Base-by-base conservation (phyloP, 1,140 invertebrate species). In the Lucilia cuprina region DNA sequence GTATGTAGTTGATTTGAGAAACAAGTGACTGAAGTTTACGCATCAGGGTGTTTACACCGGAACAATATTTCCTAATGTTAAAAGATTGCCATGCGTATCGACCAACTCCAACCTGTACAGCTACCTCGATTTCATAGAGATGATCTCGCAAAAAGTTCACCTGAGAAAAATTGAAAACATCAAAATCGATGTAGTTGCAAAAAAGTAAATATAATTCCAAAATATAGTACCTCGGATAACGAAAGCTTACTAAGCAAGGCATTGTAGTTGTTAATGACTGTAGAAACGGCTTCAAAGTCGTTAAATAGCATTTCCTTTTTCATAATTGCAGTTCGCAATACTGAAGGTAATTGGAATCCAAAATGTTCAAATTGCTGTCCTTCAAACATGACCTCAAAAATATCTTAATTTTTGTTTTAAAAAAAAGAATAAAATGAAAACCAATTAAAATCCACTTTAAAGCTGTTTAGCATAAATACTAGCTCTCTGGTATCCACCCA, bases 51-150 rank as follows among this genome's bases (percentile, higher is more conserved):
- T 88, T 88, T 74, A 94, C 95, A 30, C 92, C 92, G 0, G 91
- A 85, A 14, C 94, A 93, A 88, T 95, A 98, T 82, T 97, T 95
- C 50, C 92, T 92, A 74, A 98, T 97, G 14, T 95, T 94, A 4
- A 97, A 92, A 0, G 96, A 96, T 84, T 94, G 95, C 97, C 97
- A 98, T 83, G 95, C 96, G 41, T 97, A 94, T 41, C 96, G 93
- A 8, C 94, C 95, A 0, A 96, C 89, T 9, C 96, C 97, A 34
- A 96, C 95, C 84, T 96, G 93, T 82, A 98, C 95, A 70, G 94
- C 93, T 30, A 95, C 93, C 87, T 97, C 95, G 74, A 96, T 93
- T 60, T 96, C 94, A 87, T 93, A 92, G 5, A 97, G 92, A 85
- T 94, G 94, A 0, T 92, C 92, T 83, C 94, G 95, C 86, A 96